Conservation (phyloP, 1,140 invertebrate species). For the Cydia amplana region DNA sequence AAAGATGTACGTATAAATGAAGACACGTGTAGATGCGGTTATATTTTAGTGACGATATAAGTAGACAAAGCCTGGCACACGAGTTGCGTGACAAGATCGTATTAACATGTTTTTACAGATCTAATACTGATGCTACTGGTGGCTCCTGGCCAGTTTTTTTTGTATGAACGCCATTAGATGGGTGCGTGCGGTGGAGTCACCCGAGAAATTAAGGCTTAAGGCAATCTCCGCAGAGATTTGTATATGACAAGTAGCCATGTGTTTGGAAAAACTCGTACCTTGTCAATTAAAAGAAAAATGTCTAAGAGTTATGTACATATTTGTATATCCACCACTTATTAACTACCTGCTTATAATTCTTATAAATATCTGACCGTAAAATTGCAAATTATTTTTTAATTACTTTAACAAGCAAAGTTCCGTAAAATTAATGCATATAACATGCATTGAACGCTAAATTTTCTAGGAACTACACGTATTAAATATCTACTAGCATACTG, state of each 20-base stretch:
- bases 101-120: slow-evolving; percentile 67
- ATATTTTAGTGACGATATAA: background rate
- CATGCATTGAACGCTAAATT: background rate
- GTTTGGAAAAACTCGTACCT: background rate
- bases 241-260: background rate
- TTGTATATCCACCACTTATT: too few relatives aligned
- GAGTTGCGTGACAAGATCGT: slow-evolving; percentile 63
- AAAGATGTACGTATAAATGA: too few relatives aligned
- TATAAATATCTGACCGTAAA: too few relatives aligned
- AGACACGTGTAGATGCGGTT: too few relatives aligned
- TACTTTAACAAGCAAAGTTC: background rate
- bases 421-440: background rate
- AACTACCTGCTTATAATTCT: too few relatives aligned
- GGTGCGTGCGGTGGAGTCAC: background rate
- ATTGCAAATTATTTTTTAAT: background rate
- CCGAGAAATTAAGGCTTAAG: background rate
- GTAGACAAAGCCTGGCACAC: background rate
- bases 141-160: slow-evolving; percentile 9
- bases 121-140: slow-evolving; percentile 63
- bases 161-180: background rate
- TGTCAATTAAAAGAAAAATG: too few relatives aligned
- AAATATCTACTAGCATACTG: background rate
- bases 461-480: background rate
- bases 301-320: too few relatives aligned
- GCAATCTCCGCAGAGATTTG: slow-evolving; percentile 10